Percentiles rank a stretch among this genome's conserved stretches.
Conservation (phyloP, 2,888 invertebrate genomes). For the Perdita meconis region DNA sequence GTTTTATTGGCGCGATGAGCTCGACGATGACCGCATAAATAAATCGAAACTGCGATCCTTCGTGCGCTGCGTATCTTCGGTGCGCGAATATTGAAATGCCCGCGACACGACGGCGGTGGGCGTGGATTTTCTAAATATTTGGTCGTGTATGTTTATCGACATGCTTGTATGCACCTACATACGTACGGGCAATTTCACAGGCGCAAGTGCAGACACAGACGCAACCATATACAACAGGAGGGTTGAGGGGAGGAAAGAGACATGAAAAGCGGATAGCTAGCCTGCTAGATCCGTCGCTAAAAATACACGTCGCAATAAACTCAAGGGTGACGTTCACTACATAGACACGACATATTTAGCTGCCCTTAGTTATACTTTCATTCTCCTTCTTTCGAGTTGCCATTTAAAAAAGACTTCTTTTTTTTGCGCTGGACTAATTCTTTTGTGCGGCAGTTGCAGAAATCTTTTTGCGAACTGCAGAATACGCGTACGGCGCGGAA, state of each 20-base stretch:
- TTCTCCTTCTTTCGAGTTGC: constrained; percentile 54
- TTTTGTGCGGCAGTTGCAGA: background rate
- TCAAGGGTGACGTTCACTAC: constrained; percentile 74
- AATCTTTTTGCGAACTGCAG: background rate
- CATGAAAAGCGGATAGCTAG: constrained; percentile 68
- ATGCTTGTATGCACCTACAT: constrained; percentile 31
- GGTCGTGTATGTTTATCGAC: constrained; percentile 73
- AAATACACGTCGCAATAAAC: constrained; percentile 75
- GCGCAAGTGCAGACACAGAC: constrained; percentile 15
- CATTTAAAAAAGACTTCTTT: constrained; percentile 38
- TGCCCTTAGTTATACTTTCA: constrained; percentile 62
- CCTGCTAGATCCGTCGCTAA: constrained; percentile 71
- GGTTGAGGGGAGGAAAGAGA: constrained; percentile 61
- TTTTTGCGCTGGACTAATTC: background rate
- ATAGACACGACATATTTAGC: constrained; percentile 66
- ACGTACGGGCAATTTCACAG: constrained; percentile 31
- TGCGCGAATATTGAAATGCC: constrained; percentile 56
- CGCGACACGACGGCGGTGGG: constrained; percentile 48
- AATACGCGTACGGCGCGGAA: background rate
- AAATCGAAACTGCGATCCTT: background rate
- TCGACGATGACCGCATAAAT: background rate
- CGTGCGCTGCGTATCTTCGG: constrained; percentile 1
- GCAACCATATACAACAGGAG: constrained; percentile 36
- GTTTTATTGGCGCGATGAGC: background rate
- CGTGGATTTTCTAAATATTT: constrained; percentile 73